These are phyloP conservation scores for Pseudomyrmex sp. DNA, from an alignment of 1,140 invertebrate genomes.

Conservation along the genomic window DNA sequence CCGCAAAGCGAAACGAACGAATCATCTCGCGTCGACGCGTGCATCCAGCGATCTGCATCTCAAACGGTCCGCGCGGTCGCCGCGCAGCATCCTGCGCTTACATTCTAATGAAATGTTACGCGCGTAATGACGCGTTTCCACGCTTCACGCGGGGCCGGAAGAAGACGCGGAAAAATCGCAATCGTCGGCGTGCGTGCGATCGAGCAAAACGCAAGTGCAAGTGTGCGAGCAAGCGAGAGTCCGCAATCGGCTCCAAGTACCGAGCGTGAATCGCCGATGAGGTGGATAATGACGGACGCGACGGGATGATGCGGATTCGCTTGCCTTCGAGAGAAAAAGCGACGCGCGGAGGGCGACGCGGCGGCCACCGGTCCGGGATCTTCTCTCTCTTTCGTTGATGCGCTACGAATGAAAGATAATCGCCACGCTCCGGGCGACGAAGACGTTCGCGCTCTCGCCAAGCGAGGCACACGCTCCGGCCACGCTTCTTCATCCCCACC, in stretches of 20 bases:
- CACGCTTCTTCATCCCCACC: slow-evolving; percentile 80
- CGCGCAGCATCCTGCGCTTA: neutral
- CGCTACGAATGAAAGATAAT: slow-evolving; percentile 81
- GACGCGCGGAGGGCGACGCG: slow-evolving; percentile 26
- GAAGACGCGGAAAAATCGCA: slow-evolving; percentile 25
- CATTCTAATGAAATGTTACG: slow-evolving; percentile 42
- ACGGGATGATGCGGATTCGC: slow-evolving; percentile 16
- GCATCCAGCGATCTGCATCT: slow-evolving; percentile 32
- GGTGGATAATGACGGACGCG: slow-evolving; percentile 58
- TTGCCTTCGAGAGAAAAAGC: slow-evolving; percentile 24
- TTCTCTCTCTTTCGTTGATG: slow-evolving; percentile 74
- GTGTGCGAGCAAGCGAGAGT: neutral
- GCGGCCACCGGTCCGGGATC: slow-evolving; percentile 66
- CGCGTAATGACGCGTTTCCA: slow-evolving; percentile 49
- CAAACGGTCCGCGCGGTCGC: slow-evolving; percentile 7
- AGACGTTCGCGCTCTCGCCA: slow-evolving; percentile 73
- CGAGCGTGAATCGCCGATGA: slow-evolving; percentile 57
- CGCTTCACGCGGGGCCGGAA: neutral
- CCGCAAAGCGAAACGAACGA: neutral
- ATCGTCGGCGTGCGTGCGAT: neutral
- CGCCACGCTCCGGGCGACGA: slow-evolving; percentile 78
- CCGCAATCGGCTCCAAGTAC: slow-evolving; percentile 21
- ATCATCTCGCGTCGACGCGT: neutral
- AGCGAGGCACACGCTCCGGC: slow-evolving; percentile 80
- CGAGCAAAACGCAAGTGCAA: neutral